A percentile compares a stretch with the other conserved stretches of the same genome.
Conservation (phyloP, 1,140 invertebrate species). For the Platyura marginata region DNA sequence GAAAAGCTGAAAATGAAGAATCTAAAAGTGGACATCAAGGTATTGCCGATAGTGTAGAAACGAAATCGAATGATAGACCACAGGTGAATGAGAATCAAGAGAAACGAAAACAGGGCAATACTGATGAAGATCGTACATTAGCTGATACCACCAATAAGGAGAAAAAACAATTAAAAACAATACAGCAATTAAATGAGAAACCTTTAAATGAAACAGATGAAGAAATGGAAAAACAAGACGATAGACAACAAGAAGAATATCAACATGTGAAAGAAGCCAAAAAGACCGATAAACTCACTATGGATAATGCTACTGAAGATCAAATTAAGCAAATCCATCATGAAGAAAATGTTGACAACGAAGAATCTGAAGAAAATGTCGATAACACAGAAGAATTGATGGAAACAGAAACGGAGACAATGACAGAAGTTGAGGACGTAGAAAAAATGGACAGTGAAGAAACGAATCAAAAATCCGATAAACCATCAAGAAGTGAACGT, state of each 20-base stretch:
- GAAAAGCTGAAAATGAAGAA: conserved; percentile 38
- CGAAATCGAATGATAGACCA: conserved; percentile 17
- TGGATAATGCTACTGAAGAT: conserved; percentile 61
- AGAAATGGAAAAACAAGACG: conserved; percentile 27
- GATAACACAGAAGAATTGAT: conserved; percentile 27
- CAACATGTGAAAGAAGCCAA: conserved; percentile 72
- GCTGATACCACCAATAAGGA: conserved; percentile 26
- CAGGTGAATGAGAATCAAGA: conserved; percentile 18
- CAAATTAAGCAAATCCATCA: conserved; percentile 56
- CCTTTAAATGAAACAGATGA: conserved; percentile 26
- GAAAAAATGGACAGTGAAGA: conserved; percentile 29
- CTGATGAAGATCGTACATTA: conserved; percentile 37
- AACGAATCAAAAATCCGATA: conserved; percentile 27
- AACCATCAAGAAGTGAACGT: conserved; percentile 29
- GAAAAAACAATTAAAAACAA: conserved; percentile 40
- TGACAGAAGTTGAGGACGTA: conserved; percentile 28
- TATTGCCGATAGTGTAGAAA: conserved; percentile 27
- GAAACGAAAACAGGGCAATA: conserved; percentile 20
- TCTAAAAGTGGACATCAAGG: conserved; percentile 38
- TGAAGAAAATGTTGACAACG: conserved; percentile 32
- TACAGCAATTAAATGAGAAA: conserved; percentile 23
- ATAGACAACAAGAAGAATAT: conserved; percentile 37
- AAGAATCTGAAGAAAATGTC: conserved; percentile 31
- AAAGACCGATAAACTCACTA: conserved; percentile 35
- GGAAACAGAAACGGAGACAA: conserved; percentile 16